Base-by-base conservation (phyloP, 2,888 invertebrate genomes). In the Drosophila fulvimacula region DNA sequence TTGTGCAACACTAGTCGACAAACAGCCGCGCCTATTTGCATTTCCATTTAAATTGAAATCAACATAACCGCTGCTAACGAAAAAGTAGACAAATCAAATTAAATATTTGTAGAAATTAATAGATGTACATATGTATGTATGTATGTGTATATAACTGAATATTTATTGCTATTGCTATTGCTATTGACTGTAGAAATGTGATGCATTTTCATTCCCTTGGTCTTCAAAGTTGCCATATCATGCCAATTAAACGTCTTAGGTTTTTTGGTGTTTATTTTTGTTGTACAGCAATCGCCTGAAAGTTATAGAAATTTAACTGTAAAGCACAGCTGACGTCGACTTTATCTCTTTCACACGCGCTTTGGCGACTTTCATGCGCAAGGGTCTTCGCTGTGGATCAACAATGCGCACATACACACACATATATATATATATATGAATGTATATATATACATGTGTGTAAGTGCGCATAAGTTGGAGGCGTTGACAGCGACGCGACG, bases 321-420 rank as follows among this genome's bases (percentile, higher is more conserved):
- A 21, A 36, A 32, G 27, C 27, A 36, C 48, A 66, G 48, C 41
- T 44, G 55, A 32, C 49, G 49, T n/a, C 10, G 44, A 21, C 53
- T 24, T 71, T 76, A 55, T 66, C 68, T 63, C 59, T 68, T 67
- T 77, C 77, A 64, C 77, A 75, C 68, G 77, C 51, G 36, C 24
- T 58, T 30, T 52, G 58, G 38, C 62, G 59, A 68, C 75, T 75
- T 75, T 75, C 60, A 58, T 73, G 59, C 27, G 62, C 73, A 77
- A 75, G 73, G 75, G 75, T 72, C 62, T 71, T 39, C 21, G 21
- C 76, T 67, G 48, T 67, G 67, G 77, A 78, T 75, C 75, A 75
- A 41, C 38, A 42, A 21, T 10, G 11, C 41, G 59, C 30, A 58
- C 44, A 46, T 6, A 38, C 13, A 48, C 2, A 58, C 4, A 38